phyloP scores from a whole-genome alignment of 2,113 vertebrate genomes.

The Sinocyclocheilus rhinocerous region DNA sequence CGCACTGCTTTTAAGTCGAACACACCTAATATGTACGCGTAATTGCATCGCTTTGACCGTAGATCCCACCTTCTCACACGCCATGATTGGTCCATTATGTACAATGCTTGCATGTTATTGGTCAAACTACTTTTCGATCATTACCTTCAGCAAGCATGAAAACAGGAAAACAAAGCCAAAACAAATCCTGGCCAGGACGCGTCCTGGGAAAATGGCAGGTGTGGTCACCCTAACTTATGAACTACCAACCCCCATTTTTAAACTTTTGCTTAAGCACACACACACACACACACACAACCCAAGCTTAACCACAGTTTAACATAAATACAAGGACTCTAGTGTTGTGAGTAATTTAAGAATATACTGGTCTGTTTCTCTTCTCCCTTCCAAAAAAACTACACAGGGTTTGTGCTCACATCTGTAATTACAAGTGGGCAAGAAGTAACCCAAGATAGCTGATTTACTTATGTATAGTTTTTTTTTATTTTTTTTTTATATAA shows the following conservation, averaged over 20 bases:
- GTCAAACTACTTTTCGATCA: too few species aligned
- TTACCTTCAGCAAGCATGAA: too few species aligned
- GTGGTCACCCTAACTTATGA: too few species aligned
- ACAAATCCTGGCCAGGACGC: too few species aligned
- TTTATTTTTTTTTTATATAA: background rate
- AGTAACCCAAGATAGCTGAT: background rate
- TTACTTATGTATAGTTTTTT: background rate
- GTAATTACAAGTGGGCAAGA: background rate
- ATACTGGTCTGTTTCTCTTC: slow-evolving; percentile 1
- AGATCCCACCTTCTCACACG: too few species aligned
- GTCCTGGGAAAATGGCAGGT: too few species aligned
- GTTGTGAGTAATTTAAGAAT: background rate
- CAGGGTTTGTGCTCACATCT: background rate
- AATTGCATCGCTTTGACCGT: too few species aligned
- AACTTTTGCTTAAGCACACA: background rate
- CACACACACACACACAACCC: background rate
- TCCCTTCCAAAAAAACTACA: background rate
- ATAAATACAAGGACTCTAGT: background rate
- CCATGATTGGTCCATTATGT: too few species aligned
- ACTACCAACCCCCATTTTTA: background rate
- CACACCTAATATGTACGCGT: too few species aligned
- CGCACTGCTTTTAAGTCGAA: too few species aligned
- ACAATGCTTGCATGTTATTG: too few species aligned
- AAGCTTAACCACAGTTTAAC: background rate
- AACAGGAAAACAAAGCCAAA: too few species aligned